Evolutionary conservation across 1,140 invertebrate genomes (phyloP).

Genomic region (Bombus superbus): DNA sequence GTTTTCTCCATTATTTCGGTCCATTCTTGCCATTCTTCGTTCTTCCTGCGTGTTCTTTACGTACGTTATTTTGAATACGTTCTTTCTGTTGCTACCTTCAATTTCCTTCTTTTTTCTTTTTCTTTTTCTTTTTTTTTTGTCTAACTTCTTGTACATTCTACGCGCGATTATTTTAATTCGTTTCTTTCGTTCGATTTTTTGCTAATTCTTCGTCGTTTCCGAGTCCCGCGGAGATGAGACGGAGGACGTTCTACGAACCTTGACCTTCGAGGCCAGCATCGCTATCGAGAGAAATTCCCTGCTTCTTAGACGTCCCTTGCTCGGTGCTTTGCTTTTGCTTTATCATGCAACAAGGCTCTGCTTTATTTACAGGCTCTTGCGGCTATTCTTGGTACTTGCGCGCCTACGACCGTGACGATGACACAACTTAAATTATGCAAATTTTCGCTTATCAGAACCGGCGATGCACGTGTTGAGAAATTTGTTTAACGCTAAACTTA

Average conservation of each 20-base stretch:
- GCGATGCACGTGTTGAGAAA: background rate
- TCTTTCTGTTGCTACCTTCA: background rate
- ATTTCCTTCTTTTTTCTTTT: background rate
- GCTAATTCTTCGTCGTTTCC: too few species aligned
- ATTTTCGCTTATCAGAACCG: background rate
- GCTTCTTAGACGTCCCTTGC: background rate
- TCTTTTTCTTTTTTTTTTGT: background rate
- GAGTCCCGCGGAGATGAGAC: background rate
- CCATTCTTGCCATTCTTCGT: background rate
- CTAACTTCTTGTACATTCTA: background rate
- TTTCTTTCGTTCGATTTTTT: background rate
- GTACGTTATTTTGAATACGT: too few species aligned
- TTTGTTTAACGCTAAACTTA: too few species aligned
- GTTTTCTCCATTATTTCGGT: background rate
- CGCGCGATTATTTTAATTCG: background rate
- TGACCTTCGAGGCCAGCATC: background rate
- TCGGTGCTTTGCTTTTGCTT: too few species aligned
- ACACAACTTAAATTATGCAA: background rate
- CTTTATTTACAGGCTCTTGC: background rate
- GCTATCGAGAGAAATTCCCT: background rate
- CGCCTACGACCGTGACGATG: background rate
- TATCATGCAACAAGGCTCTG: background rate
- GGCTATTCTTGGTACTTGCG: background rate
- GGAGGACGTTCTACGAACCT: background rate
- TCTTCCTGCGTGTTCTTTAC: background rate